Percentiles rank a stretch among this genome's conserved stretches.
Evolutionary conservation across 2,888 invertebrate genomes (phyloP).

Genomic region (Harpalus rubripes): DNA sequence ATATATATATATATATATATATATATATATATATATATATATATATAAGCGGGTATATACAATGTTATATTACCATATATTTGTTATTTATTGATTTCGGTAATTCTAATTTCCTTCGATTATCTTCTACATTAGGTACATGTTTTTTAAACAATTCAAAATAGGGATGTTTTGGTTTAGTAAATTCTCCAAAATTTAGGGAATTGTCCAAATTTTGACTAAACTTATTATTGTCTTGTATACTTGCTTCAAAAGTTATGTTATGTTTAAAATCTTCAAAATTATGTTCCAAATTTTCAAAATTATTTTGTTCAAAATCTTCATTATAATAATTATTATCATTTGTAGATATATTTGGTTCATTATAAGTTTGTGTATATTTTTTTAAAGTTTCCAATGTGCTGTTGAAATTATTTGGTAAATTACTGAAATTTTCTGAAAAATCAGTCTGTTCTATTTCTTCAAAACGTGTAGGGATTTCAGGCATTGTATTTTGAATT

Average conservation of each 20-base stretch:
- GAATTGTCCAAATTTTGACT: neutral
- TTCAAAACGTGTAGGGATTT: too few relatives aligned
- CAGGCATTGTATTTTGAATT: neutral
- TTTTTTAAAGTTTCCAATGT: neutral
- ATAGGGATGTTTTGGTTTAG: neutral
- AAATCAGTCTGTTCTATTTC: neutral
- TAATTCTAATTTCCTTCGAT: neutral
- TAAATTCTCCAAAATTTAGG: neutral
- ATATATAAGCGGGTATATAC: too few relatives aligned
- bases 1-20: neutral
- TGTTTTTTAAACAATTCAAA: neutral
- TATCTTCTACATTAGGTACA: neutral
- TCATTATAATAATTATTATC: too few relatives aligned
- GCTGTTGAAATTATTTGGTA: neutral
- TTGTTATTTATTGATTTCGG: neutral
- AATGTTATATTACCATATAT: conserved; percentile 9
- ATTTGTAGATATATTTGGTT: neutral
- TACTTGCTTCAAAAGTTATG: neutral
- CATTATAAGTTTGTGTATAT: neutral
- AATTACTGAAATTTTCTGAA: neutral
- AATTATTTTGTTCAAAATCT: neutral
- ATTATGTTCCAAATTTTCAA: neutral
- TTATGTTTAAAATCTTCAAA: neutral
- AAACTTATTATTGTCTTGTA: neutral
- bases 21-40: neutral